Conservation (phyloP, 2,113 vertebrate species). For the Labeo catla region DNA sequence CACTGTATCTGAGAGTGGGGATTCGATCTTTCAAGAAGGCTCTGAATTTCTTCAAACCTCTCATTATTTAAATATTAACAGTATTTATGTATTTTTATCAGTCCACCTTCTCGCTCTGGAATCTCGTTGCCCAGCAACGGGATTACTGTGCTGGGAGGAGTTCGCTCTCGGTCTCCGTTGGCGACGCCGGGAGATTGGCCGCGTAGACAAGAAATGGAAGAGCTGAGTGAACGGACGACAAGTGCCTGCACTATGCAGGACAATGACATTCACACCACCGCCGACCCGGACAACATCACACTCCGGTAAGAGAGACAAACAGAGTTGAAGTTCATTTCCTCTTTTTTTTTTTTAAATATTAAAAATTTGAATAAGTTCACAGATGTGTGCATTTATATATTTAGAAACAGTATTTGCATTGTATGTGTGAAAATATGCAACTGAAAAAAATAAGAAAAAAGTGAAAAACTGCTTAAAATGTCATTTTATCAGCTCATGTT, state of each 20-base stretch:
- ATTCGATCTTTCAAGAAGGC: background rate
- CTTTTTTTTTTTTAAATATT: background rate
- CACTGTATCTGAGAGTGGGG: background rate
- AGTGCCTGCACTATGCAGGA: conserved; percentile 67
- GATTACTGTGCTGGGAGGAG: conserved; percentile 54
- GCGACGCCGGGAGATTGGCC: conserved; percentile 60
- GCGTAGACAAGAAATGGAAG: conserved; percentile 63
- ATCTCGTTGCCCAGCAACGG: conserved; percentile 75
- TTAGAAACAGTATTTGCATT: background rate
- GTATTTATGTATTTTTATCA: conserved; percentile 20
- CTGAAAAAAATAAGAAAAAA: too few relatives aligned
- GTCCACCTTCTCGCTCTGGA: conserved; percentile 58
- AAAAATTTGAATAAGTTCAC: background rate
- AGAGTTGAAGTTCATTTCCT: background rate
- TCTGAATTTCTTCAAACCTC: background rate
- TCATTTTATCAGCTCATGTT: background rate
- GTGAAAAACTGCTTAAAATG: background rate
- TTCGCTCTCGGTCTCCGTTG: conserved; percentile 50
- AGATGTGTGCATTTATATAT: background rate
- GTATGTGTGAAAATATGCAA: background rate
- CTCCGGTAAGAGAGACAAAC: conserved; percentile 62
- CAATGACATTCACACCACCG: conserved; percentile 35
- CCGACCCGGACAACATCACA: conserved; percentile 59
- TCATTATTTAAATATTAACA: conserved; percentile 18
- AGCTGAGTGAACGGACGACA: conserved; percentile 67